Evolutionary conservation across 2,113 vertebrate species (phyloP), one percentile per base, ranked within the genome.

Genomic region (Forbesichthys papilliferus): DNA sequence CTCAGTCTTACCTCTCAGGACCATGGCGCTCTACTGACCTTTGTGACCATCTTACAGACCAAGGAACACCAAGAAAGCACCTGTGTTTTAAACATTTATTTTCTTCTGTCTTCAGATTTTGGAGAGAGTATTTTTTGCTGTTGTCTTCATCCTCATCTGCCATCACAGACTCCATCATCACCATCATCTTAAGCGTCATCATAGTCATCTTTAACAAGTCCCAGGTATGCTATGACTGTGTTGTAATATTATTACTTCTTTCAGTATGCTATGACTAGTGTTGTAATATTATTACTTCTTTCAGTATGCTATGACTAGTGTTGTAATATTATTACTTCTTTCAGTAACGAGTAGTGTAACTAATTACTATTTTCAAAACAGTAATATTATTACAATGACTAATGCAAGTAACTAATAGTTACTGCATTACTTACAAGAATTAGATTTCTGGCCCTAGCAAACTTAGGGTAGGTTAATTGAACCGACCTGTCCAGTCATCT

Each of bases 151-250:
- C 59, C 33, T 27, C 12, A 36, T 51, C 64, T 64, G 59, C 64
- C 57, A 62, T 67, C 71, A 67, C 48, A 63, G 55, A 58, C 74
- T 48, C 51, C 27, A 57, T 54, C 48, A 66, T 64, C 65, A 13
- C 53, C 59, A 55, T 66, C 61, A 10, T 78, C 52, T 27, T 68
- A 64, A 12, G 56, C 62, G n/a, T 57, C 77, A 8, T 58, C 54
- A 18, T 66, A 74, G 60, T 71, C 78, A 61, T 60, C 62, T 68
- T 53, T 34, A 63, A 55, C 65, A 9, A 27, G 42, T 13, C 46
- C 6, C 62, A 79, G 82, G 88, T 90, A 75, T 52, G 49, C 49
- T 51, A 16, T 16, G 16, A 16, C 16, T 16, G 16, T 16, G 16
- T 16, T 16, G 16, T 16, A 16, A 16, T 16, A 16, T 16, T 16